Evolutionary conservation across 2,888 invertebrate species (phyloP), one percentile per base, ranked within the genome.

Genomic region (Tetragonisca angustula): DNA sequence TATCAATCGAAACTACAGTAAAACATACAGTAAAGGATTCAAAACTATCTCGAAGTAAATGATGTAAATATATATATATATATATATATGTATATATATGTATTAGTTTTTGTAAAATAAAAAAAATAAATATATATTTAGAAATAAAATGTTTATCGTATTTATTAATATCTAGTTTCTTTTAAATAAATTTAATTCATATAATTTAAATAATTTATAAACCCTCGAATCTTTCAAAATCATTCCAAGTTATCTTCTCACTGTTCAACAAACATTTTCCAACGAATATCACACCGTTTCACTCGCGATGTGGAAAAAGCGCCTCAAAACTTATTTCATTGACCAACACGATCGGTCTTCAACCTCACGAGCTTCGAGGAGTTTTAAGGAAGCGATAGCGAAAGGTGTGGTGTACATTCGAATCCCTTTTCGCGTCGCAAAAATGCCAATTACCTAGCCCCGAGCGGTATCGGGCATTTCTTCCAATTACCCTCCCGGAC

Each of bases 401-500:
- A 19, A 49, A 19, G 9, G 21, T 24, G 13, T 19, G 19, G 5
- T 5, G 32, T 21, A 21, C 32, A 13, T 69, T 52, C 52, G 69
- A 54, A 52, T 69, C 27, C 15, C 5, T 27, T 15, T 17, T 3
- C 4, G 21, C 6, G 13, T 19, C 67, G 19, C 54, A 21, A 32
- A 32, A 74, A 13, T 52, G 27, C 64, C 64, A 59, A 50, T 72
- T 71, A 61, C 17, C 36, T 71, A 15, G n/a, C n/a, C 24, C 50
- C 68, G 13, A 43, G n/a, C 50, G 15, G 54, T 43, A 68, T 59
- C 64, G 62, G 54, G 15, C 49, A 69, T 56, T 76, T 56, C 71
- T 79, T 64, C 49, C 62, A 83, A 80, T 80, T 75, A 64, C 32
- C 24, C 52, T 19, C 32, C 24, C 15, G 36, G 36, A 17, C 56